phyloP scores from a whole-genome alignment of 2,797 vertebrate species.

The Melanotaenia trifasciata region DNA sequence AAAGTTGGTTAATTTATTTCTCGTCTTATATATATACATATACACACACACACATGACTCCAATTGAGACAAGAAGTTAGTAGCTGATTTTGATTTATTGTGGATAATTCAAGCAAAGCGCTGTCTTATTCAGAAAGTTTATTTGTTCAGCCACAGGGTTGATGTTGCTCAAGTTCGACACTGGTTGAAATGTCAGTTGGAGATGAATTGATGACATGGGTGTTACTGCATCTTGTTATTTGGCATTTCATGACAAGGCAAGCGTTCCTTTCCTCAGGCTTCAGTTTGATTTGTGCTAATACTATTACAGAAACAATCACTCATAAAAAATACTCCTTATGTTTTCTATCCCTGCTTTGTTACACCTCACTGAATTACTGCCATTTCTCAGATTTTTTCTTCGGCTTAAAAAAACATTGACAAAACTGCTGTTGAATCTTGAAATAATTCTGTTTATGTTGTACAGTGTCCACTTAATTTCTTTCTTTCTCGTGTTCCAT shows the following conservation, averaged over 20 bases:
- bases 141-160: slow-evolving; percentile 24
- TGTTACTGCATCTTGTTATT: slow-evolving; percentile 24
- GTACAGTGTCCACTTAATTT: neutral
- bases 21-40: neutral
- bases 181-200: slow-evolving; percentile 38
- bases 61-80: slow-evolving; percentile 3
- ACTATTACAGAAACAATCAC: slow-evolving; percentile 15
- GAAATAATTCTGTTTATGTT: slow-evolving; percentile 4
- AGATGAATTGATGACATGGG: slow-evolving; percentile 49
- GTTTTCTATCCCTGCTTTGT: slow-evolving; percentile 17
- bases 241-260: slow-evolving; percentile 21
- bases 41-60: neutral
- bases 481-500: neutral
- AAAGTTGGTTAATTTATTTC: neutral
- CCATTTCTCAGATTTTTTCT: slow-evolving; percentile 6
- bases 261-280: slow-evolving; percentile 18
- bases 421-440: neutral
- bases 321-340: slow-evolving; percentile 16
- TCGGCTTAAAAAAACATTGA: neutral
- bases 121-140: slow-evolving; percentile 9
- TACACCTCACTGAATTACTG: slow-evolving; percentile 9
- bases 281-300: slow-evolving; percentile 24
- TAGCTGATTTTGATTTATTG: slow-evolving; percentile 11
- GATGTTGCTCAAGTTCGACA: slow-evolving; percentile 35
- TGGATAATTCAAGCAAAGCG: slow-evolving; percentile 5